Evolutionary conservation across 2,113 vertebrate species (phyloP).

Genomic region (Polypterus bichir): DNA sequence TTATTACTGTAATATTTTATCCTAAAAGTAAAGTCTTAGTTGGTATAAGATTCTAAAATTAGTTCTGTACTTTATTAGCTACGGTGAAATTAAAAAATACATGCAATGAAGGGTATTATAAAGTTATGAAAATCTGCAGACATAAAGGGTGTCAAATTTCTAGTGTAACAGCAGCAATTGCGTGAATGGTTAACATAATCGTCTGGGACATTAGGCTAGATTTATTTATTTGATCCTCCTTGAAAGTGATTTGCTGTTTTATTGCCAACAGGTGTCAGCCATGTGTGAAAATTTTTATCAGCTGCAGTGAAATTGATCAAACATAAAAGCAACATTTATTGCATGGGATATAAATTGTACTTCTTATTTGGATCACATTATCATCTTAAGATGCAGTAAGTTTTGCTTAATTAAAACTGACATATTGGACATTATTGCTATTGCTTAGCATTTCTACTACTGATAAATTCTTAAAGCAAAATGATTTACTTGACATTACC

Average conservation of each 20-base stretch:
- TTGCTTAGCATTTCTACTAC: neutral
- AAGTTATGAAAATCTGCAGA: neutral
- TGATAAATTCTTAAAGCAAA: conserved; percentile 6
- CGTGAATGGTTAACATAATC: neutral
- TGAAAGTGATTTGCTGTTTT: neutral
- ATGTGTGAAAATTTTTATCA: neutral
- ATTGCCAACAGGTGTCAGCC: neutral
- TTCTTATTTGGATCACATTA: neutral
- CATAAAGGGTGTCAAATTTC: neutral
- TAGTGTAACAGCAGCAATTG: neutral
- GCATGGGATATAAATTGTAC: neutral
- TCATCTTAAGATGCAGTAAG: neutral
- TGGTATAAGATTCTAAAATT: no score
- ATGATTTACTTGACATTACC: conserved; percentile 1
- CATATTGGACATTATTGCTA: neutral
- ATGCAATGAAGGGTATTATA: neutral
- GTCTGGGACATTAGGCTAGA: neutral
- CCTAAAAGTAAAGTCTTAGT: no score
- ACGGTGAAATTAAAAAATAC: no score
- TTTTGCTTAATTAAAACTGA: neutral
- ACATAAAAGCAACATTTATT: conserved; percentile 4
- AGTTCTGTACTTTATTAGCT: no score
- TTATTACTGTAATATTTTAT: no score
- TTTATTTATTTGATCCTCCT: neutral
- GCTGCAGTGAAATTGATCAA: conserved; percentile 1